Conservation (phyloP, 1,140 invertebrate species). For the Frieseomelitta varia region DNA sequence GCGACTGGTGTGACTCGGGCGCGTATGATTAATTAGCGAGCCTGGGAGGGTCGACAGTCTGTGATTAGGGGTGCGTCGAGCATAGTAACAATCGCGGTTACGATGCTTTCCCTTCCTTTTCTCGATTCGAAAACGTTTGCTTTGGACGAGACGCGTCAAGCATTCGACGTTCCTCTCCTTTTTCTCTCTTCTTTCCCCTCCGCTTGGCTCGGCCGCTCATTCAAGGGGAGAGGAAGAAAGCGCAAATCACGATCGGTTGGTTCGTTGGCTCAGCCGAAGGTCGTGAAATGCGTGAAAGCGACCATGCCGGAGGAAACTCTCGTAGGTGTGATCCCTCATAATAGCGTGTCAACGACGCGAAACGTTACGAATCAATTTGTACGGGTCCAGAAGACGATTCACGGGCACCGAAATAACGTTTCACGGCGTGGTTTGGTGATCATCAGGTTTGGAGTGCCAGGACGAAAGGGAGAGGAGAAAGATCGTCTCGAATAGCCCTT, state of each 20-base stretch:
- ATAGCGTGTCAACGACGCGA: constrained; percentile 51
- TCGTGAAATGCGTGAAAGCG: constrained; percentile 30
- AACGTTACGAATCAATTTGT: constrained; percentile 54
- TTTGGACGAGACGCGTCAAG: not conserved
- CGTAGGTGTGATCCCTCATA: constrained; percentile 42
- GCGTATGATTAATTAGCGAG: constrained; percentile 39
- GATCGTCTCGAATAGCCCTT: not conserved
- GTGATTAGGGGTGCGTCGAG: constrained; percentile 25
- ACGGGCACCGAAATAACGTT: constrained; percentile 19
- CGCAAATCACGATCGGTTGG: constrained; percentile 28
- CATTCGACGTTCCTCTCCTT: not conserved
- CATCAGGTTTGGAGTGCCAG: not conserved
- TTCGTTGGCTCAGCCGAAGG: not conserved
- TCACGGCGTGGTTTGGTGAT: not conserved
- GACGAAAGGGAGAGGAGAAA: not conserved
- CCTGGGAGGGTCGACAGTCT: not conserved
- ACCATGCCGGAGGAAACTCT: not conserved
- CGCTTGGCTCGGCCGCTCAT: not conserved
- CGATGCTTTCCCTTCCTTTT: not conserved
- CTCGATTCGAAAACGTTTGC: not conserved
- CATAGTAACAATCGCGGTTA: constrained; percentile 2
- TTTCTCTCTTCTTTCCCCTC: not conserved
- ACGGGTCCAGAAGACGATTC: constrained; percentile 6
- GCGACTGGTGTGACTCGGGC: not conserved
- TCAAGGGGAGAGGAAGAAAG: constrained; percentile 17